These are phyloP conservation scores for Propithecus perrieri DNA, from an alignment of 2,797 vertebrate genomes.

Conservation along the genomic window DNA sequence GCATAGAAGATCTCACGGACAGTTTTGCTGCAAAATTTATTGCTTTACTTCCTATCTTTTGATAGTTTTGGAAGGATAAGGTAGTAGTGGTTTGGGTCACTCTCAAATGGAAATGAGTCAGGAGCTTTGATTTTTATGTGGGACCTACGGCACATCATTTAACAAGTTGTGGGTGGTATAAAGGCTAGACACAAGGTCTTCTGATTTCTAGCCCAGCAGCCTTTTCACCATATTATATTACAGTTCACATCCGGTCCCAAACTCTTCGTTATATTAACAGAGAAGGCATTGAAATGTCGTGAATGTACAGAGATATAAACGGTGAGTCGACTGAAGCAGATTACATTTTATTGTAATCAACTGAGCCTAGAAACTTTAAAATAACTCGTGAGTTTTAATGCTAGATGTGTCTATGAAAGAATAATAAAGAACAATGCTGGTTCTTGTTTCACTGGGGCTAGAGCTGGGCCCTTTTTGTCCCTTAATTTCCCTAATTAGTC, in stretches of 20 bases:
- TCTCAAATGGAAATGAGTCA: neutral
- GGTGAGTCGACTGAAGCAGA: neutral
- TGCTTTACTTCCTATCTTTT: neutral
- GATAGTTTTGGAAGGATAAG: neutral
- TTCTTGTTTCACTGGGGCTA: conserved; percentile 60
- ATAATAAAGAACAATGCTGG: conserved; percentile 60
- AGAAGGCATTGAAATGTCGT: neutral
- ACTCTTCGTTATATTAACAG: neutral
- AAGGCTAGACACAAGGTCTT: neutral
- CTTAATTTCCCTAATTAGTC: conserved; percentile 82
- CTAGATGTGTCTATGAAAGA: conserved; percentile 17
- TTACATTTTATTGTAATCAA: conserved; percentile 35
- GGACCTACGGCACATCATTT: neutral
- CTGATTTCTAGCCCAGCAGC: neutral
- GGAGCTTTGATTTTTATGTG: neutral
- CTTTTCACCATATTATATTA: neutral
- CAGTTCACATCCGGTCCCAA: neutral
- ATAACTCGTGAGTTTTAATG: neutral
- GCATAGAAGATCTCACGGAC: neutral
- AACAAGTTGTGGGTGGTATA: neutral
- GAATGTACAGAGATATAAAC: neutral
- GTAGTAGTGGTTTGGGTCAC: neutral
- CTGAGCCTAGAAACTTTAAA: conserved; percentile 31
- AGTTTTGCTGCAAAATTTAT: neutral
- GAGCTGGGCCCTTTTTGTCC: conserved; percentile 65